Evolutionary conservation across 2,888 invertebrate genomes (phyloP), one percentile per base, ranked within the genome.

Genomic region (Lampropteryx suffumata): DNA sequence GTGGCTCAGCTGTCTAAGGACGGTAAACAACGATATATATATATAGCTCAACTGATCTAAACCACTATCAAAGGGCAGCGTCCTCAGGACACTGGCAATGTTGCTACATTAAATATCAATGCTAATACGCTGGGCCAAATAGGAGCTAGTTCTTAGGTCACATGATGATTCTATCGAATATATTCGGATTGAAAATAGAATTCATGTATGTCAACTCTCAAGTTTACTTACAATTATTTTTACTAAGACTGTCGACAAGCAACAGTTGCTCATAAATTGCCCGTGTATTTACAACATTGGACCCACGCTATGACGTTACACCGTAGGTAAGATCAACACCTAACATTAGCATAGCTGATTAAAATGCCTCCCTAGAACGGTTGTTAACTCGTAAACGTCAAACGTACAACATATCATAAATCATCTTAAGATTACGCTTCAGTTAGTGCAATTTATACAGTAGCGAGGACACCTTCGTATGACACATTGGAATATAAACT

Each of bases 311-410:
- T 4, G 6, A 2, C 24, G 24, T 7, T 7, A 21, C 33, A 69
- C 65, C 72, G 70, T 73, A 71, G n/a, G n/a, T n/a, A n/a, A 79
- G 80, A 84, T 82, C 82, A 82, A 83, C 84, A 81, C 78, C 82
- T 82, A 80, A 84, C 86, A 88, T 89, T 89, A 86, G 82, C 86
- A 86, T 86, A 86, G 84, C 85, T 89, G 88, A 89, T 89, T 89
- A 89, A 87, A 88, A 89, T 84, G 85, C 83, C 84, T 82, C 77
- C 77, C 71, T 77, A 74, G 73, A 74, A 77, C 67, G 70, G 74
- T 77, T 83, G 88, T 86, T 84, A 86, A 84, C 82, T 87, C 84
- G 86, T 88, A 84, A 87, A 88, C 79, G 88, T 90, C 88, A 87
- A 76, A 79, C 77, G 77, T 84, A 81, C 79, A 76, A 82, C 82